phyloP scores from a whole-genome alignment of 2,888 invertebrate genomes.

The Marasmarcha lunaedactyla region DNA sequence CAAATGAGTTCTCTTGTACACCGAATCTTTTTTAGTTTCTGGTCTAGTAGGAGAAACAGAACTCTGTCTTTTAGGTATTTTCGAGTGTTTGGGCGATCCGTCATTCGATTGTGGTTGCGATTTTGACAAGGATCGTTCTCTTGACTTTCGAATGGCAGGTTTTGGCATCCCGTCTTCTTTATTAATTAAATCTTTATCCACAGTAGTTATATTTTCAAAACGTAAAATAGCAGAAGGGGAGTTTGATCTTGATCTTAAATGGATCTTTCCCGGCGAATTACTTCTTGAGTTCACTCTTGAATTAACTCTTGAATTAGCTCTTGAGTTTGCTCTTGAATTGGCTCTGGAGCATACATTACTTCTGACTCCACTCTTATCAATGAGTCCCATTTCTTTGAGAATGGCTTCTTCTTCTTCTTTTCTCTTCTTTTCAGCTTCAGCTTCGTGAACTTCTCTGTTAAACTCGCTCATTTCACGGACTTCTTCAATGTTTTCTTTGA shows the following conservation, averaged over 20 bases:
- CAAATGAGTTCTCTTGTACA: conserved; percentile 27
- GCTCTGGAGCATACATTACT: conserved; percentile 33
- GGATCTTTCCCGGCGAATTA: conserved; percentile 49
- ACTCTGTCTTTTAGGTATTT: conserved; percentile 58
- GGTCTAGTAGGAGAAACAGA: conserved; percentile 52
- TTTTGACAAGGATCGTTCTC: conserved; percentile 42
- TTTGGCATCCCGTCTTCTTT: conserved; percentile 30
- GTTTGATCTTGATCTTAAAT: conserved; percentile 49
- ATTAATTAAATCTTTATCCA: conserved; percentile 35
- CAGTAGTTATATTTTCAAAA: conserved; percentile 32
- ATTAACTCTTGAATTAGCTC: conserved; percentile 37
- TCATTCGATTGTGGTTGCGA: conserved; percentile 59
- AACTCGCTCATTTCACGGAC: conserved; percentile 56
- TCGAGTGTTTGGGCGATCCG: conserved; percentile 59
- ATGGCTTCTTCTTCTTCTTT: conserved; percentile 57
- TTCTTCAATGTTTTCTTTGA: conserved; percentile 61
- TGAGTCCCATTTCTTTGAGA: conserved; percentile 55
- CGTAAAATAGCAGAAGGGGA: conserved; percentile 50
- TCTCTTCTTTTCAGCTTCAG: conserved; percentile 48
- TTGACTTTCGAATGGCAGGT: conserved; percentile 43
- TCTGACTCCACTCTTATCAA: conserved; percentile 35
- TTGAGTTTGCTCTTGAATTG: conserved; percentile 30
- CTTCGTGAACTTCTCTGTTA: conserved; percentile 60
- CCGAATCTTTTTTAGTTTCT: conserved; percentile 20
- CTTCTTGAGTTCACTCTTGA: conserved; percentile 47